Evolutionary conservation across 2,113 vertebrate species (phyloP), one percentile per base, ranked within the genome.

Genomic region (Dolichotis patagonum): DNA sequence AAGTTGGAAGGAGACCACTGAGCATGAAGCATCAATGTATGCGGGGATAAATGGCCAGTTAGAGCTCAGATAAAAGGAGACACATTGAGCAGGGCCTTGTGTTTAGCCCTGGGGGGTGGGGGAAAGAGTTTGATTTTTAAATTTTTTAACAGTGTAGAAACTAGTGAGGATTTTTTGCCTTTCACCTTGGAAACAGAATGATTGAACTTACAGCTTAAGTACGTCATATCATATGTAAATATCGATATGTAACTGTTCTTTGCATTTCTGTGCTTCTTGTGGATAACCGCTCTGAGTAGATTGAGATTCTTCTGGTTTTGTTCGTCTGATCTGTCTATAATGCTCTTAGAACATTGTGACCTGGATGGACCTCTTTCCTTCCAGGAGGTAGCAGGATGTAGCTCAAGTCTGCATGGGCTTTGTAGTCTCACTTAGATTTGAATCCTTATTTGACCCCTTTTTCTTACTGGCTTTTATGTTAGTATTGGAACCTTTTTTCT

Each of bases 401-500:
- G n/a, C 54, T 60, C 26, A 38, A 83, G 12, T 38, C 81, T 71
- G 5, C 52, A 2, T 85, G 20, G 83, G 35, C 32, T 95, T 89
- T 89, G 52, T 63, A 62, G 30, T 91, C 56, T 83, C 41, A 49
- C 46, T 16, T 91, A 35, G 62, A 38, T 80, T 80, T 94, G 84
- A 85, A 80, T 91, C 38, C 22, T 89, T 62, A 85, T 85, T 84
- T 75, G 67, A 69, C 75, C 16, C 28, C 58, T 58, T 95, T 93
- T 92, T 89, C 63, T 60, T 69, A 0, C 85, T 69, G 38, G 54
- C 41, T 17, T 77, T 93, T 87, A 54, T 49, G n/a, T 83, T 88
- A 77, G 38, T 93, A 86, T 91, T 85, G 82, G 62, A 88, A 41
- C 41, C 71, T 90, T 9, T 85, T 95, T 95, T 52, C 43, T 85